These are phyloP conservation scores for Vipera ursinii DNA, from an alignment of 2,797 vertebrate genomes.

Conservation along the genomic window DNA sequence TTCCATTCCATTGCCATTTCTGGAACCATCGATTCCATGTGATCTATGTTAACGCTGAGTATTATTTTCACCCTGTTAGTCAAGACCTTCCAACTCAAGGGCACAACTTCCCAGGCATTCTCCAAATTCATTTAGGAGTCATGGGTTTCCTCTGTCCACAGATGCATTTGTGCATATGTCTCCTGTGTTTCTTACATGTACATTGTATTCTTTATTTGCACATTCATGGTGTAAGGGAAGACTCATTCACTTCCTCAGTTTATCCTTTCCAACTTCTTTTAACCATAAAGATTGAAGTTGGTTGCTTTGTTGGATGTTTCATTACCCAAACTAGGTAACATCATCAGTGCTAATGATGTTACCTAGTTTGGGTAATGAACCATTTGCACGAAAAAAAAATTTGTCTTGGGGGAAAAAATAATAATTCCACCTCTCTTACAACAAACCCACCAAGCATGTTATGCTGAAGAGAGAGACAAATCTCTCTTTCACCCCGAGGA, in stretches of 20 bases:
- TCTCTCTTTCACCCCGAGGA: conserved; percentile 63
- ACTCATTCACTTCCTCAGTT: conserved; percentile 1
- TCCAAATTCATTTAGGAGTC: conserved; percentile 22
- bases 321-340: too few relatives aligned
- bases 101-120: conserved; percentile 10
- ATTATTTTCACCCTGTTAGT: not conserved
- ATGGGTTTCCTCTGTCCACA: not conserved
- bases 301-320: too few relatives aligned
- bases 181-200: not conserved
- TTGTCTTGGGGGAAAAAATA: conserved; percentile 28
- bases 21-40: conserved; percentile 27
- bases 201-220: conserved; percentile 17
- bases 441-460: conserved; percentile 48
- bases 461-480: conserved; percentile 59
- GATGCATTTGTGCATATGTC: not conserved
- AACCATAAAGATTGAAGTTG: not conserved
- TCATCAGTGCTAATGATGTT: too few relatives aligned
- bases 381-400: too few relatives aligned
- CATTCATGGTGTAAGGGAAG: conserved; percentile 16
- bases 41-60: conserved; percentile 10
- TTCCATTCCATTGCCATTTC: not conserved
- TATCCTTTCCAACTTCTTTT: not conserved
- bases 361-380: too few relatives aligned
- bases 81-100: conserved; percentile 28
- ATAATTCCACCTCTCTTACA: conserved; percentile 37